Evolutionary conservation across 2,888 invertebrate species (phyloP), one percentile per base, ranked within the genome.

Genomic region (Caenorhabditis panamensis): DNA sequence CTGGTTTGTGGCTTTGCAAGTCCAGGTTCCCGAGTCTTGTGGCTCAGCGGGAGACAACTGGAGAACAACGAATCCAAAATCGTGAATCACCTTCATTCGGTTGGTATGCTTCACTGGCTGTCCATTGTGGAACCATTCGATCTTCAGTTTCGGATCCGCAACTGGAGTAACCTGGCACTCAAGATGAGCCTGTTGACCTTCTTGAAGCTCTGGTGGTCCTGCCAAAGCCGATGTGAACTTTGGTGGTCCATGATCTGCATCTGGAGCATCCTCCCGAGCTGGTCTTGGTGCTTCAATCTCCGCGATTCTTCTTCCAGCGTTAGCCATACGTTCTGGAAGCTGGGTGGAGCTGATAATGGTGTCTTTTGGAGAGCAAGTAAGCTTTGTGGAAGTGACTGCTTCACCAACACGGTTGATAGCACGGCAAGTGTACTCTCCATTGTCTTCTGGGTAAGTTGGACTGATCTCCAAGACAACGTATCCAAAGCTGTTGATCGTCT

Each of bases 401-500:
- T 95, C 95, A 24, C 91, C 91, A 24, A 87, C 82, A 24, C 73
- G n/a, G 76, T 89, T 88, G 47, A 83, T 76, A 11, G 88, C 89
- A 31, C 86, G 79, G 73, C 86, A 87, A 36, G 83, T 82, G 84
- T 87, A 88, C 58, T 89, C 89, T 61, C 90, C 90, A 28, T 84
- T 95, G 91, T 98, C 98, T 69, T 96, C 94, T 91, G 95, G 95
- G 90, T 96, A 96, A 76, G 96, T 95, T 82, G 96, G 96, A 58
- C 95, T 94, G 71, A 98, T 95, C 93, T 98, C 98, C 82, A 99
- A 93, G 87, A 97, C 96, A 6, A 97, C 97, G 91, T 96, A 97
- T 68, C 98, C 97, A 92, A 98, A 97, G 91, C 98, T 97, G 90
- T 96, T 96, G 87, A 96, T 96, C 0, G 97, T 96, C 92, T 97